phyloP scores from a whole-genome alignment of 2,797 vertebrate genomes.

The Pseudopleuronectes americanus region DNA sequence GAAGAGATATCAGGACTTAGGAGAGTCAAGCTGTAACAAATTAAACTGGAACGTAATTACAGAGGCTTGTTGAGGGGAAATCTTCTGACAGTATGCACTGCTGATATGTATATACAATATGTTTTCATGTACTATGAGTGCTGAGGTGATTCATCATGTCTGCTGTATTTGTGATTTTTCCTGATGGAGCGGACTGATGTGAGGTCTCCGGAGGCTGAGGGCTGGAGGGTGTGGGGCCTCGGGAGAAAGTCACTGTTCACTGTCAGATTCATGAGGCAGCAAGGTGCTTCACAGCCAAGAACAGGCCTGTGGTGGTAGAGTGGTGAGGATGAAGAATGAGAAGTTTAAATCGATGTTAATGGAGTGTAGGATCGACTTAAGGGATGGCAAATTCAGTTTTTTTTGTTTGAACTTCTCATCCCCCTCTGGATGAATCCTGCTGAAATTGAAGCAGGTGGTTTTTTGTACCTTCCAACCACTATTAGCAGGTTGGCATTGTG shows the following conservation, averaged over 20 bases:
- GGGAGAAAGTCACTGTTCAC: constrained; percentile 39
- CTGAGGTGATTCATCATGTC: constrained; percentile 54
- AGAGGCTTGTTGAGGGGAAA: constrained; percentile 34
- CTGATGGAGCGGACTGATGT: constrained; percentile 50
- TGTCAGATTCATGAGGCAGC: constrained; percentile 34
- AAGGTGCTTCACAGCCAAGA: constrained; percentile 1
- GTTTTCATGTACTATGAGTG: constrained; percentile 47
- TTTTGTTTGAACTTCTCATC: too few species aligned
- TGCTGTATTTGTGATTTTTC: constrained; percentile 63
- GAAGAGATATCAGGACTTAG: constrained; percentile 21
- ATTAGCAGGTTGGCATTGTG: too few species aligned
- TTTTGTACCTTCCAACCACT: neutral
- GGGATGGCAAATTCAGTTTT: too few species aligned
- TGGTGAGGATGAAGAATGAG: neutral
- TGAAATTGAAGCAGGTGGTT: neutral
- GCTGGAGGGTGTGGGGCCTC: constrained; percentile 2
- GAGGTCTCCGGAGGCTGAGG: constrained; percentile 19
- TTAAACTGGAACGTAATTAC: constrained; percentile 22
- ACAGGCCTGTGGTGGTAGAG: neutral
- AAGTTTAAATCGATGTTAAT: neutral
- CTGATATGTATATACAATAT: constrained; percentile 61
- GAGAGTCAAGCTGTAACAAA: constrained; percentile 43
- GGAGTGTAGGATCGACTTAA: neutral
- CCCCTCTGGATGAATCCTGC: too few species aligned
- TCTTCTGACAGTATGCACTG: constrained; percentile 27